A percentile compares a stretch with the other conserved stretches of the same genome.
phyloP scores from a whole-genome alignment of 2,888 invertebrate genomes.

The Thysanoteuthis rhombus region DNA sequence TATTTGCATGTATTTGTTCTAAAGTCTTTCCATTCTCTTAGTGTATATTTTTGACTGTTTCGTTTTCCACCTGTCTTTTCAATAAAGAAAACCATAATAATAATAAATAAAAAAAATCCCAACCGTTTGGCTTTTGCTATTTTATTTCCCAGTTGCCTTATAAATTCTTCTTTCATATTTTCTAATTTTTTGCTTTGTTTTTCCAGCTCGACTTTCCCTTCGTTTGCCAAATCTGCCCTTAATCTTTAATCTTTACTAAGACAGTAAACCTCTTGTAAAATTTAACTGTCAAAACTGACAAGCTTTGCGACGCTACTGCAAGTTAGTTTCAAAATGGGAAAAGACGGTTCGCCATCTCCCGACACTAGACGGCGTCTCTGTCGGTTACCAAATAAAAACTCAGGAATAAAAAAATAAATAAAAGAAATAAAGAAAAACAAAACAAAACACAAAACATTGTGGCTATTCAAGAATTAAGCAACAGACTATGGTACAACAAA shows the following conservation, averaged over 20 bases:
- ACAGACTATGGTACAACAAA: too few species aligned
- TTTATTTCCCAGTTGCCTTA: not conserved
- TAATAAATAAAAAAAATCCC: not conserved
- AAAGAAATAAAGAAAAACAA: too few species aligned
- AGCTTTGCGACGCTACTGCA: not conserved
- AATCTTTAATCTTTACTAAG: not conserved
- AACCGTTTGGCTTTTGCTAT: not conserved
- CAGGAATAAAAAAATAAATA: not conserved
- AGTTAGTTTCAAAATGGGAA: not conserved
- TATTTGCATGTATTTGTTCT: too few species aligned
- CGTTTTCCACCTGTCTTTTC: too few species aligned
- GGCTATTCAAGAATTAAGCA: too few species aligned
- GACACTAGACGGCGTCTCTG: not conserved
- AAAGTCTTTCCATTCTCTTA: too few species aligned
- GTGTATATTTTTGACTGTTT: too few species aligned
- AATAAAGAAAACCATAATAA: not conserved
- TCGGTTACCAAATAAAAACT: not conserved
- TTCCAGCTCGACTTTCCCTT: not conserved
- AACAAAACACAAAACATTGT: not conserved
- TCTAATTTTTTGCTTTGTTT: not conserved
- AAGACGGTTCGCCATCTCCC: not conserved
- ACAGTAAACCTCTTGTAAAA: not conserved
- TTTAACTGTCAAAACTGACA: slow-evolving; percentile 12
- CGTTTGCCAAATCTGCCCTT: not conserved
- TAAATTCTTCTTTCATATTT: not conserved